phyloP scores from a whole-genome alignment of 2,888 invertebrate species.

The Phortica magna region DNA sequence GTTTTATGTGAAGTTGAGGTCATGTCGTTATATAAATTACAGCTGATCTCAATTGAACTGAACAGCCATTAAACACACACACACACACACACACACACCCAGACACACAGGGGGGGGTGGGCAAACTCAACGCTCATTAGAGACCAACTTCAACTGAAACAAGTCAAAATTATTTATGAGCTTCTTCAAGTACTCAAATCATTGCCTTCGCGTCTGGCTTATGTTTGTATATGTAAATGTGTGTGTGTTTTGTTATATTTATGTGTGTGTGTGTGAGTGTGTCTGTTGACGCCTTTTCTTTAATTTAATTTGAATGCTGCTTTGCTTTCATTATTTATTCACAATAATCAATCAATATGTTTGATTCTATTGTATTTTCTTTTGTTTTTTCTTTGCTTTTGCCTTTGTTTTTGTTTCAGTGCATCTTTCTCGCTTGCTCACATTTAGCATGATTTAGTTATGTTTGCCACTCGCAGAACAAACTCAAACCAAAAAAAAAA shows the following conservation, averaged over 20 bases:
- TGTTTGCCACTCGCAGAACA: conserved; percentile 36
- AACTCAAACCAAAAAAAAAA: neutral
- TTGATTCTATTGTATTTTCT: conserved; percentile 65
- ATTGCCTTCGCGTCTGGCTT: conserved; percentile 47
- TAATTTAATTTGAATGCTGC: too few relatives aligned
- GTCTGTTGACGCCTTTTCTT: neutral
- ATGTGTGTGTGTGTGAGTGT: neutral
- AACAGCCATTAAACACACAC: conserved; percentile 42
- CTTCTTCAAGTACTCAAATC: conserved; percentile 43
- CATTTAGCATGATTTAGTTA: conserved; percentile 39
- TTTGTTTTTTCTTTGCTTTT: conserved; percentile 59
- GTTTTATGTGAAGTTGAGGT: conserved; percentile 62
- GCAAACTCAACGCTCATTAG: too few relatives aligned
- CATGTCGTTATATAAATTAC: conserved; percentile 65
- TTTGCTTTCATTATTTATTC: conserved; percentile 62
- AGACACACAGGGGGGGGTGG: too few relatives aligned
- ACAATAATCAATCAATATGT: conserved; percentile 70
- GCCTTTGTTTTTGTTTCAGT: conserved; percentile 1
- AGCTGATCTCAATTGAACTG: neutral
- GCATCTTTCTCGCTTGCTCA: conserved; percentile 26
- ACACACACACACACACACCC: neutral
- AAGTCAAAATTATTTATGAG: conserved; percentile 21
- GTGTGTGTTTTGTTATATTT: conserved; percentile 5
- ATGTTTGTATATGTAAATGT: conserved; percentile 32
- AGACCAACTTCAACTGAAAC: neutral